Evolutionary conservation across 2,888 invertebrate genomes (phyloP).

Genomic region (Oasisia sp.): DNA sequence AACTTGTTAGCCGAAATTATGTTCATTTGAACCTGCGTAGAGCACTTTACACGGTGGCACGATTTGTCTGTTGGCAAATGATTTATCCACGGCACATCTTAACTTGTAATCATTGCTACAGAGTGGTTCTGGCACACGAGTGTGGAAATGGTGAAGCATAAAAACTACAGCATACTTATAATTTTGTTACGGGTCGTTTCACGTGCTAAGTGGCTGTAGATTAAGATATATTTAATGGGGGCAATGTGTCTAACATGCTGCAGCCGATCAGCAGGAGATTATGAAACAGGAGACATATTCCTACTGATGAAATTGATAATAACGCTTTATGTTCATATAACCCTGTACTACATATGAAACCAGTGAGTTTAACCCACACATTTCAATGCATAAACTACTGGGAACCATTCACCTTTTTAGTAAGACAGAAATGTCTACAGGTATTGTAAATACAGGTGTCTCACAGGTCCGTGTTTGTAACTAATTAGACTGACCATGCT

Average conservation of each 20-base stretch:
- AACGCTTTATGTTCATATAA: background rate
- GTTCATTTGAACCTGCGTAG: background rate
- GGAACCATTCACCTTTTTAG: background rate
- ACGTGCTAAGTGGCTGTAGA: background rate
- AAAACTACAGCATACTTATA: background rate
- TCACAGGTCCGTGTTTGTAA: background rate
- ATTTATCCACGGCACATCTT: background rate
- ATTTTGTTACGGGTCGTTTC: background rate
- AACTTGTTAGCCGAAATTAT: background rate
- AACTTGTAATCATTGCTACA: background rate
- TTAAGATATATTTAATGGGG: background rate
- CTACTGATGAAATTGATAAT: background rate
- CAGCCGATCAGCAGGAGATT: background rate
- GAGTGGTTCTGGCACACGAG: background rate
- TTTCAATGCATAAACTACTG: background rate
- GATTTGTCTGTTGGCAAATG: slow-evolving; percentile 1
- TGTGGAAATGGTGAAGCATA: background rate
- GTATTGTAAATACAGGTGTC: background rate
- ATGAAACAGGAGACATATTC: background rate
- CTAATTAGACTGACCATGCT: background rate
- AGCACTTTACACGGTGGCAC: background rate
- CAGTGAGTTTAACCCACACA: background rate
- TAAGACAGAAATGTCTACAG: background rate
- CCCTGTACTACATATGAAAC: background rate
- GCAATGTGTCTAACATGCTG: slow-evolving; percentile 2